These are phyloP conservation scores for Panagrolaimus sp. DNA, from an alignment of 1,140 invertebrate species.

Conservation along the genomic window DNA sequence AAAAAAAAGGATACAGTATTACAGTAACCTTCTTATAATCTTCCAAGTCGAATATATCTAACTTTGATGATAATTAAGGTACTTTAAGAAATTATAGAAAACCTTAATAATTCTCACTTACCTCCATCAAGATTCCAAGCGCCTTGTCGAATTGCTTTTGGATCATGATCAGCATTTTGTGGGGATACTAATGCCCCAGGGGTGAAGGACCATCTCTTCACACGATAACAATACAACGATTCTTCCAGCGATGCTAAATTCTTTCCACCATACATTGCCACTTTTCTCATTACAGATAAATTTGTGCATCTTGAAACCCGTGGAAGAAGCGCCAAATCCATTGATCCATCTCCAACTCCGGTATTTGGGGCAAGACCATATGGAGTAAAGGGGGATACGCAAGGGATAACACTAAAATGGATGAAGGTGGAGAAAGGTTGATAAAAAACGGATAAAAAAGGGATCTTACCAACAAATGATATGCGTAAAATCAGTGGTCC, in stretches of 20 bases:
- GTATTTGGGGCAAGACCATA: conserved; percentile 58
- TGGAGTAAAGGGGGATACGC: conserved; percentile 55
- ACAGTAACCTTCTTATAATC: no score
- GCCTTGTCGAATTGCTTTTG: conserved; percentile 44
- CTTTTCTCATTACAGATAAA: conserved; percentile 54
- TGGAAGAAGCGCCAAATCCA: conserved; percentile 55
- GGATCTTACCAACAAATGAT: conserved; percentile 54
- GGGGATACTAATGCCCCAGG: conserved; percentile 38
- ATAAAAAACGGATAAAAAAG: no score
- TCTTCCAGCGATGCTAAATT: conserved; percentile 37
- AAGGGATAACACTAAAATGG: conserved; percentile 37
- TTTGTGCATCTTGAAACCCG: conserved; percentile 53
- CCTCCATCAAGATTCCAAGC: conserved; percentile 55
- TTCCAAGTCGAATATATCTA: no score
- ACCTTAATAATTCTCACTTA: no score
- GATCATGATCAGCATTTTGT: conserved; percentile 17
- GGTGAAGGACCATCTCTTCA: conserved; percentile 53
- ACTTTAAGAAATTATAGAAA: neutral
- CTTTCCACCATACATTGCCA: conserved; percentile 56
- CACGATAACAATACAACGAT: conserved; percentile 50
- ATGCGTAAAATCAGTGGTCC: conserved; percentile 55
- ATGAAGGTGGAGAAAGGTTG: neutral
- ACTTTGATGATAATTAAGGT: conserved; percentile 25
- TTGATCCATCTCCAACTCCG: conserved; percentile 52
- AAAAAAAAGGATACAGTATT: no score